These are phyloP conservation scores for Ceratina japonica DNA, from an alignment of 1,140 invertebrate genomes.

Conservation along the genomic window DNA sequence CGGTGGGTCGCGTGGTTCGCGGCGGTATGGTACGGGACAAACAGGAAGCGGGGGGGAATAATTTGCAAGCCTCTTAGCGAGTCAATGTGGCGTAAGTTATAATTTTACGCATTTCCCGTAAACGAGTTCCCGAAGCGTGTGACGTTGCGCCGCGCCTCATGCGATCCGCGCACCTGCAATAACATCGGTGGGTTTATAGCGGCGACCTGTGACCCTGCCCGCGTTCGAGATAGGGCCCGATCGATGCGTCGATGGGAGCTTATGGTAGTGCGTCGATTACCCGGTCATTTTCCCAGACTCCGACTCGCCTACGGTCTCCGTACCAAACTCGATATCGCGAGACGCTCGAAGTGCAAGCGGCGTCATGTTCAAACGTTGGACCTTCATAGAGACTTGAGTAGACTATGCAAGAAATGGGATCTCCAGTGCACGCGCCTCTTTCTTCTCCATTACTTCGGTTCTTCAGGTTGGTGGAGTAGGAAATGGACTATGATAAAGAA, in stretches of 20 bases:
- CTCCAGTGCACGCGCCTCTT: neutral
- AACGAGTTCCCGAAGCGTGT: conserved; percentile 30
- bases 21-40: neutral
- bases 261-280: conserved; percentile 57
- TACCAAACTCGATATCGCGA: conserved; percentile 18
- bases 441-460: conserved; percentile 6
- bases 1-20: neutral
- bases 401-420: neutral
- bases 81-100: conserved; percentile 43
- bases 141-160: conserved; percentile 9
- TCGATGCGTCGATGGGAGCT: conserved; percentile 56
- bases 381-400: neutral
- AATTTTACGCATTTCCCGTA: conserved; percentile 48
- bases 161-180: conserved; percentile 55
- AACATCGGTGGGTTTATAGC: conserved; percentile 60
- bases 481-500: neutral
- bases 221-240: conserved; percentile 42
- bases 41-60: conserved; percentile 30
- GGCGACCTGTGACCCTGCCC: conserved; percentile 49
- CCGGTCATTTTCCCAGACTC: conserved; percentile 62
- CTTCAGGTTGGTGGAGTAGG: neutral
- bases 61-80: conserved; percentile 35
- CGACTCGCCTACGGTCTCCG: neutral
- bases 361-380: conserved; percentile 49
- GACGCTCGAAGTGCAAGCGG: neutral